Evolutionary conservation across 2,113 vertebrate species (phyloP).

Genomic region (Psophia crepitans): DNA sequence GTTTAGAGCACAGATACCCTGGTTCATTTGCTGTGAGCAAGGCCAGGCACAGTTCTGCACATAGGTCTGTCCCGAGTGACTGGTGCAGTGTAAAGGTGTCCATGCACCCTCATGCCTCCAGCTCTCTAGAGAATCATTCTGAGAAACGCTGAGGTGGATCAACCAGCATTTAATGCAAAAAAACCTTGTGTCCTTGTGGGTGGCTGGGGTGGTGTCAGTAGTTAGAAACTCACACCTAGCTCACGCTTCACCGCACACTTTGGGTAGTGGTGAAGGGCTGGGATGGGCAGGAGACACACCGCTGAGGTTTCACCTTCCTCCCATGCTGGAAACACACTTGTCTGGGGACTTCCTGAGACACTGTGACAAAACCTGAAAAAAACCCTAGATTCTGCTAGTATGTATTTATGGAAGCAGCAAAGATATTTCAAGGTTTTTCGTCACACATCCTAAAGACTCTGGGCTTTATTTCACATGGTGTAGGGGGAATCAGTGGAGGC

Average conservation of each 20-base stretch:
- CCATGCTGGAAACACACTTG: neutral
- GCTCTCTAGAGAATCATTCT: neutral
- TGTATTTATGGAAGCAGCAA: neutral
- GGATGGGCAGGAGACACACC: neutral
- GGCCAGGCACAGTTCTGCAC: neutral
- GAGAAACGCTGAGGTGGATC: neutral
- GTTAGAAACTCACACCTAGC: neutral
- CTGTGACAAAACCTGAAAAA: neutral
- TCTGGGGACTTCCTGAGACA: neutral
- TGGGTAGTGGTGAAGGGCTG: neutral
- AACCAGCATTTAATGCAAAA: neutral
- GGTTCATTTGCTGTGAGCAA: neutral
- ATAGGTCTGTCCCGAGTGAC: fast-evolving
- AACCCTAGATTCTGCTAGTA: neutral
- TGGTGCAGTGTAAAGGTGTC: neutral
- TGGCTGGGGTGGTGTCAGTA: neutral
- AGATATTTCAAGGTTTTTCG: neutral
- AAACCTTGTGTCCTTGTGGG: neutral
- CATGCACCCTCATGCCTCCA: fast-evolving
- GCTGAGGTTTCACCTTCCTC: neutral
- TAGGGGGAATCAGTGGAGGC: neutral
- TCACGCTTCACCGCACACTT: neutral
- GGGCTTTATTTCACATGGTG: neutral
- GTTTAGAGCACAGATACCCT: neutral
- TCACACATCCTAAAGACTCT: neutral